Conservation (phyloP, 1,140 invertebrate genomes). For the Cydia pomonella region DNA sequence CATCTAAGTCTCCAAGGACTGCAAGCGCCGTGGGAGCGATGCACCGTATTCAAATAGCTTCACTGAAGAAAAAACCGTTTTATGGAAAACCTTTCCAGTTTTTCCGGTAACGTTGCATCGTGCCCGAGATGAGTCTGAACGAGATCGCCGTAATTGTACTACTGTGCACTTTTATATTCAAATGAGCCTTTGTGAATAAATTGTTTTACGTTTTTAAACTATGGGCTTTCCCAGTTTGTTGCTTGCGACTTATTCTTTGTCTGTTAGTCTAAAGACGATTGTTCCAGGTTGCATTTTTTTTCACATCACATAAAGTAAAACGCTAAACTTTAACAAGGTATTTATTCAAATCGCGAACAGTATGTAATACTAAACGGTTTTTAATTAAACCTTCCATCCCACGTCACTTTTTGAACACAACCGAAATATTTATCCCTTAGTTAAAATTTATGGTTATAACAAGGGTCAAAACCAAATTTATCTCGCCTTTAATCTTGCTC, state of each 20-base stretch:
- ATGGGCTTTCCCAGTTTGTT: slow-evolving; percentile 11
- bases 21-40: slow-evolving; percentile 61
- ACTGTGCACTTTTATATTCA: slow-evolving; percentile 59
- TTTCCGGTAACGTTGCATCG: slow-evolving; percentile 64
- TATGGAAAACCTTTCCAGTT: slow-evolving; percentile 69
- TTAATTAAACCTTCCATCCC: not conserved
- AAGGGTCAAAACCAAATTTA: slow-evolving; percentile 9
- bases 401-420: slow-evolving; percentile 9
- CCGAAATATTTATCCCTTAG: slow-evolving; percentile 6
- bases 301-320: too few relatives aligned
- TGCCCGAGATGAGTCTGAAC: slow-evolving; percentile 59
- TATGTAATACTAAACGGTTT: not conserved
- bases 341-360: too few relatives aligned
- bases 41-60: slow-evolving; percentile 68
- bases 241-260: not conserved
- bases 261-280: not conserved
- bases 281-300: not conserved
- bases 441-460: slow-evolving; percentile 26
- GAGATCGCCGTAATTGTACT: slow-evolving; percentile 61
- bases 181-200: slow-evolving; percentile 61
- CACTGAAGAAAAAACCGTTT: slow-evolving; percentile 52
- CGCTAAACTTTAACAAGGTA: too few relatives aligned
- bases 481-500: slow-evolving; percentile 14
- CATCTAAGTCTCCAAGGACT: slow-evolving; percentile 45
- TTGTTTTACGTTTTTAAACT: slow-evolving; percentile 26